Conservation (phyloP, 2,888 invertebrate genomes). For the Lumbricus terrestris region DNA sequence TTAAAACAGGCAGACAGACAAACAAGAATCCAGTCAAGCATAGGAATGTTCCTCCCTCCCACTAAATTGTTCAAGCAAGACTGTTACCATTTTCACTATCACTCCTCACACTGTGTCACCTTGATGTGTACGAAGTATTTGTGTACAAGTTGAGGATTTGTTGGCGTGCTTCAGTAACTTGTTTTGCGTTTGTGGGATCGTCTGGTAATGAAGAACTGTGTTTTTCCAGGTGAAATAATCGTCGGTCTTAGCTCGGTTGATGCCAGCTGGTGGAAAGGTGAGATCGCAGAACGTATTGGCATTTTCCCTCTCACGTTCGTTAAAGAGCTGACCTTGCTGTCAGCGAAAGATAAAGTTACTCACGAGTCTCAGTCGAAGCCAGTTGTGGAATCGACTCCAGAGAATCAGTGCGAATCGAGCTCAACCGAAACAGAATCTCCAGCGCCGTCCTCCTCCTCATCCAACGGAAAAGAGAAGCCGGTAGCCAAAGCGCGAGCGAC, state of each 20-base stretch:
- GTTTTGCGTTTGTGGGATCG: no score
- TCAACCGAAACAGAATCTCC: neutral
- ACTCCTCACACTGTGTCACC: no score
- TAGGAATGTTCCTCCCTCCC: no score
- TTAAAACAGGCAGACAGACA: no score
- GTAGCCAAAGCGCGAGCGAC: conserved; percentile 61
- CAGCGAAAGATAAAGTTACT: neutral
- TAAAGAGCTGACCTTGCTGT: conserved; percentile 50
- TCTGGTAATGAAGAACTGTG: neutral
- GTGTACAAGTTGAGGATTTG: neutral
- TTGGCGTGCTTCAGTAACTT: neutral
- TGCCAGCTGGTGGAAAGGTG: conserved; percentile 64
- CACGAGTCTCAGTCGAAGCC: neutral
- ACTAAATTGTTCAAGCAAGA: no score
- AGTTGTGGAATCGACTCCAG: neutral
- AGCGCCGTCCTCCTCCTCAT: neutral
- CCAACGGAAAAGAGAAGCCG: neutral
- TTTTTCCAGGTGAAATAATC: conserved; percentile 61
- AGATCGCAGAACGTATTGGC: conserved; percentile 52
- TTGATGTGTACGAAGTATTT: neutral
- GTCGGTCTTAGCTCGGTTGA: conserved; percentile 61
- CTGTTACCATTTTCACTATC: no score
- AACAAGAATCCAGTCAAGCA: no score
- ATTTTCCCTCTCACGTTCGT: conserved; percentile 65
- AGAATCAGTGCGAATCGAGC: neutral